Percentiles rank a stretch among this genome's conserved stretches.
Conservation (phyloP, 2,888 invertebrate genomes). For the Anoplius nigerrimus region DNA sequence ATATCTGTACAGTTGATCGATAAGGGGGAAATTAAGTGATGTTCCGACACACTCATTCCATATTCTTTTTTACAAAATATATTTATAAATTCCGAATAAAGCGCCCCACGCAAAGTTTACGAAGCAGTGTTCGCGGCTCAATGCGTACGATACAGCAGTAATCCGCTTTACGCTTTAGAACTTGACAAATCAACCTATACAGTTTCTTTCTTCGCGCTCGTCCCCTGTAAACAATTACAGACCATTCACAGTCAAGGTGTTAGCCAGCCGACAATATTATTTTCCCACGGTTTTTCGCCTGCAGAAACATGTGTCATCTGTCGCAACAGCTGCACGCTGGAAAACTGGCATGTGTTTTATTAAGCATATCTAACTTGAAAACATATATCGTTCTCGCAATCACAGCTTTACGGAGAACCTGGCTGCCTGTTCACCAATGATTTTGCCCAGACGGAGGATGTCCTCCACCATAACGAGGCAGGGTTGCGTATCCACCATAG, state of each 20-base stretch:
- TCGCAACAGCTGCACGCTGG: no score
- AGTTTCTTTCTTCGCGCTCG: conserved; percentile 24
- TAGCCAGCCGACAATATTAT: no score
- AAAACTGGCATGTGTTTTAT: no score
- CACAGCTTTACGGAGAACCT: conserved; percentile 16
- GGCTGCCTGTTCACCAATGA: conserved; percentile 42
- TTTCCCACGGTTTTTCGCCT: no score
- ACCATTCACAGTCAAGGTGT: no score
- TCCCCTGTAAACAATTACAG: conserved; percentile 31
- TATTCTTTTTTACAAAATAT: conserved; percentile 43
- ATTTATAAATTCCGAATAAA: conserved; percentile 41
- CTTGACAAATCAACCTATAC: conserved; percentile 23
- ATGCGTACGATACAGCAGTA: conserved; percentile 25
- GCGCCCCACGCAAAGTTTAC: conserved; percentile 23
- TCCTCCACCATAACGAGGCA: conserved; percentile 64
- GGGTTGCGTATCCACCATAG: conserved; percentile 64
- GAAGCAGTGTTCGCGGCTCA: conserved; percentile 42
- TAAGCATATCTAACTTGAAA: no score
- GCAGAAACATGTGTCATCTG: no score
- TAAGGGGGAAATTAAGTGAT: no score
- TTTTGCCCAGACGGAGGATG: conserved; percentile 58
- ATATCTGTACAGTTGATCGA: no score
- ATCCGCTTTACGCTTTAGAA: no score
- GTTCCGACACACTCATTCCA: no score
- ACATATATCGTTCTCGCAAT: conserved; percentile 11